Evolutionary conservation across 2,113 vertebrate genomes (phyloP).

Genomic region (Macroglossus sobrinus): DNA sequence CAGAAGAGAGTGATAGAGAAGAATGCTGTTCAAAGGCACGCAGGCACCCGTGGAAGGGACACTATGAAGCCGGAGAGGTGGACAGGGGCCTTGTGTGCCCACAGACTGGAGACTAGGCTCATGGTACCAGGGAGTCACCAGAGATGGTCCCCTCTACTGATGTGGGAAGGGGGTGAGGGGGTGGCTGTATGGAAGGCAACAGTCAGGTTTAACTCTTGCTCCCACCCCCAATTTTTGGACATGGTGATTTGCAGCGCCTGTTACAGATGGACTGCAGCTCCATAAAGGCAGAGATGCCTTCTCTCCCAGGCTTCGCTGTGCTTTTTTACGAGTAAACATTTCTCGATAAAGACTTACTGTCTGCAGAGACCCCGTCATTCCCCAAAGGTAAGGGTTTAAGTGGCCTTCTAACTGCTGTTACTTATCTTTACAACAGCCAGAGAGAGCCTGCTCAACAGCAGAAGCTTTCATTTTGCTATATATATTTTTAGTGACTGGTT

Average conservation of each 20-base stretch:
- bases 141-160: accelerated
- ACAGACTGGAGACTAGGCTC: not conserved
- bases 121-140: not conserved
- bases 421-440: constrained; percentile 83
- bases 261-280: constrained; percentile 64
- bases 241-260: constrained; percentile 64
- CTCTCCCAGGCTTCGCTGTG: constrained; percentile 68
- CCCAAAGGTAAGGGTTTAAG: constrained; percentile 85
- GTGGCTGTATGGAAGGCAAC: not conserved
- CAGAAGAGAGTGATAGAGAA: too few relatives aligned
- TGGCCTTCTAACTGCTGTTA: constrained; percentile 80
- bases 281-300: constrained; percentile 76
- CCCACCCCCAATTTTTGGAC: not conserved
- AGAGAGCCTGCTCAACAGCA: constrained; percentile 63
- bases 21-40: accelerated
- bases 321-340: constrained; percentile 84
- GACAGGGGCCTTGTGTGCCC: accelerated
- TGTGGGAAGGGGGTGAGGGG: too few relatives aligned
- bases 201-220: not conserved
- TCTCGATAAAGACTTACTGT: constrained; percentile 83
- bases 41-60: not conserved
- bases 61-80: accelerated
- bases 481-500: constrained; percentile 81
- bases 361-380: constrained; percentile 80
- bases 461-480: constrained; percentile 75